Evolutionary conservation across 2,797 vertebrate genomes (phyloP), one percentile per base, ranked within the genome.

Genomic region (Coreius guichenoti): DNA sequence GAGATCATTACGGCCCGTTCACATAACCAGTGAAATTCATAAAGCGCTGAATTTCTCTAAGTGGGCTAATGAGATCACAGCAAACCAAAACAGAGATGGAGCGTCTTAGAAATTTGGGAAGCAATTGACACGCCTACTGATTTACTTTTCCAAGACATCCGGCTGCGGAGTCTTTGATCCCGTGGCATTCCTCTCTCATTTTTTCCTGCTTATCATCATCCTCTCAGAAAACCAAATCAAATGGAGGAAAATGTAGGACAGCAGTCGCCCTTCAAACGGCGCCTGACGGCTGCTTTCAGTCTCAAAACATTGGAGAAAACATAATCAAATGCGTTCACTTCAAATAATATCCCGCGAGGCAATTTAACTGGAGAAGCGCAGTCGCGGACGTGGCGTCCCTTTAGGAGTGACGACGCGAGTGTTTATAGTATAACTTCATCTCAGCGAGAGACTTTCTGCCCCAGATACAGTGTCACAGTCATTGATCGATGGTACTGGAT

Each of bases 401-500:
- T 49, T 6, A 79, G n/a, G 61, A 72, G 23, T 43, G 78, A 67
- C 19, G 19, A 47, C 39, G 17, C 8, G 4, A 45, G 56, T 29
- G 29, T 68, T 51, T 75, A 51, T 39, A 26, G 63, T 16, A 45
- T 72, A 82, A 73, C 80, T 72, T 31, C 68, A 31, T 61, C 51
- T 82, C 33, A 21, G 49, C 14, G 33, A 29, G 67, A 70, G 47
- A 81, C 31, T 26, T 14, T 75, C 74, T 73, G 51, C 49, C 31
- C 80, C 80, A 49, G 85, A 88, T 90, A 92, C 90, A 89, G 90
- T 89, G 89, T 86, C 87, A 90, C 84, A 83, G 86, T 88, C 90
- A 92, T 93, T 72, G 92, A 94, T 94, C 80, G 84, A 91, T 92
- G 91, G 85, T 90, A 90, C 89, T 76, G 90, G 94, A 92, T 90